Conservation (phyloP, 2,888 invertebrate genomes). For the Tenthredo notha region DNA sequence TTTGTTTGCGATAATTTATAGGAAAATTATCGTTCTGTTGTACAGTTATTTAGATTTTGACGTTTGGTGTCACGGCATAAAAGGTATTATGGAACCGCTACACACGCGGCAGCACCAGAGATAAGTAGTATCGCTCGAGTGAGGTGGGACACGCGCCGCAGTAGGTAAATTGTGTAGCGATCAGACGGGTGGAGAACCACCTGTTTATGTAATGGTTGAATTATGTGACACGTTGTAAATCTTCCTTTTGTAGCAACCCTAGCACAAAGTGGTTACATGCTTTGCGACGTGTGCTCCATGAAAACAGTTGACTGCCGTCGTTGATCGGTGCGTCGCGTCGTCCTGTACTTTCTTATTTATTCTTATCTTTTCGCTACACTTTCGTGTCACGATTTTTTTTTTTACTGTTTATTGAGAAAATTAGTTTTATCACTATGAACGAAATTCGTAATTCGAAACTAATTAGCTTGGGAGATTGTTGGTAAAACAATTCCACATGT, state of each 20-base stretch:
- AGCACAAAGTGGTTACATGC: constrained; percentile 22
- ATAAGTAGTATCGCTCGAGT: constrained; percentile 48
- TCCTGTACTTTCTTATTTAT: neutral
- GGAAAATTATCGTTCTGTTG: neutral
- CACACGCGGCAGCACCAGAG: constrained; percentile 14
- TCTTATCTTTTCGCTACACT: neutral
- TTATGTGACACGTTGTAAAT: constrained; percentile 52
- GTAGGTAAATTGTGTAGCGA: constrained; percentile 49
- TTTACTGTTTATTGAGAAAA: neutral
- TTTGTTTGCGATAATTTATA: neutral
- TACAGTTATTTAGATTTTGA: constrained; percentile 7
- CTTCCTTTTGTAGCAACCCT: constrained; percentile 40
- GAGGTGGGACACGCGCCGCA: constrained; percentile 3
- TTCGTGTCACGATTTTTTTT: neutral
- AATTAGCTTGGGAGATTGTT: neutral
- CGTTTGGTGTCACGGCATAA: constrained; percentile 15
- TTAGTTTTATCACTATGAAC: neutral
- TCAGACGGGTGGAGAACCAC: constrained; percentile 45
- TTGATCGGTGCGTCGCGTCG: constrained; percentile 9
- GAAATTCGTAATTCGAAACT: neutral
- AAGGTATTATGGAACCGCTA: constrained; percentile 15
- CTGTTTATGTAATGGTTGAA: constrained; percentile 51
- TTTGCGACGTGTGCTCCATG: constrained; percentile 41
- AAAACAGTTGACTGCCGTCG: constrained; percentile 29
- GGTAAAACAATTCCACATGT: neutral